Evolutionary conservation across 2,888 invertebrate species (phyloP), one percentile per base, ranked within the genome.

Genomic region (Tenthredo distinguenda): DNA sequence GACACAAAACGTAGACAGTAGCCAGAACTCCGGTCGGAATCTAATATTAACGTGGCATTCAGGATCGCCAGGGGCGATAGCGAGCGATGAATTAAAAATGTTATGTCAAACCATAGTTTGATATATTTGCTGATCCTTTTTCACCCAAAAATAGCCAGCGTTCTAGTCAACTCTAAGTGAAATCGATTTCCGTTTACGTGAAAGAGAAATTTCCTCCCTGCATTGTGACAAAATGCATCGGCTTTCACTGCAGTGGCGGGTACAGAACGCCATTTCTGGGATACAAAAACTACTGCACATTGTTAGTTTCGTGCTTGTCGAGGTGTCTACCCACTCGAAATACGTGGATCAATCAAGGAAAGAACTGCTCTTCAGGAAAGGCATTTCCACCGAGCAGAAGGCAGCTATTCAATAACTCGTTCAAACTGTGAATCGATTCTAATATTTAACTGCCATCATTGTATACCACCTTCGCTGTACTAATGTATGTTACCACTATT

Each of bases 281-380:
- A 62, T 62, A 62, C 4, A 62, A 26, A 26, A 62, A 62, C 26
- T 21, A 58, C 21, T 58, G 58, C 58, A 71, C 10, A 34, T 31
- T 34, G 37, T 71, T 7, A 58, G 37, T 71, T 37, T 71, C 34
- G 47, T 47, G 47, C n/a, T 47, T 47, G 43, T 47, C 40, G 26
- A 47, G 26, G 26, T 47, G 47, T 55, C 79, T 34, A 79, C 79
- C 47, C 18, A 58, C 37, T 58, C 18, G 79, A 34, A 10, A 81
- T 81, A 81, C 81, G 40, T 21, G 40, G n/a, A 81, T 81, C 62
- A 37, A 40, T 81, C 81, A 9, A 62, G 34, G 40, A 31, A 26
- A 15, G 26, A 81, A 62, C 40, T 65, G 62, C 21, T 40, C 81
- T 40, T 34, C 5, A 7, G 68, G 26, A 3, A 18, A 68, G 6